Evolutionary conservation across 2,113 vertebrate species (phyloP), one percentile per base, ranked within the genome.

Genomic region (Pithys albifrons): DNA sequence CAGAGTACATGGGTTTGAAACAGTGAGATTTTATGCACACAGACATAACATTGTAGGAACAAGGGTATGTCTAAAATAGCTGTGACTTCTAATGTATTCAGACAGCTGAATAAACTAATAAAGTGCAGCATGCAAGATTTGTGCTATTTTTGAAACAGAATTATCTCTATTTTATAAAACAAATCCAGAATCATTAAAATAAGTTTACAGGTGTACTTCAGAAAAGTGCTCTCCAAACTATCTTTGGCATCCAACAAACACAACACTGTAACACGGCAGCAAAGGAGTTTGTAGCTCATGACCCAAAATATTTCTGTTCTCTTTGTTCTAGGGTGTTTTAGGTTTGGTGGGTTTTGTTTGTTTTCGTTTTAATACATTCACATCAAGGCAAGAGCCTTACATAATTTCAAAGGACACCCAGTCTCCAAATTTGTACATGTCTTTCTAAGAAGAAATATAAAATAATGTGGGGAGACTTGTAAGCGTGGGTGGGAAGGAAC

Each of bases 21-120:
- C 72, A 46, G 43, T 12, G 51, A 87, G 57, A 67, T 79, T 84
- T 91, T 88, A 88, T 58, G 85, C 71, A 88, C 52, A 41, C 48
- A 91, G 92, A 96, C 92, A 46, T 39, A 77, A 93, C 75, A 84
- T 6, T 27, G 48, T 11, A 88, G 84, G 74, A 95, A 91, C 65
- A 45, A 84, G 54, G 35, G 66, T 67, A 91, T 75, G 85, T 74
- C 71, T 35, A 69, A 82, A 39, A 39, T 31, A 90, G 57, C 57
- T 64, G 43, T 70, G 75, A 71, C 69, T 92, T 89, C 23, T 31
- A 48, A 28, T 5, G 19, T 5, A 57, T 20, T 54, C 46, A 18
- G 67, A 65, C 33, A 51, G 27, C n/a, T 78, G 82, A 90, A 70
- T 66, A 57, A 62, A 41, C 31, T 25, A 12, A 61, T 35, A 58